Percentiles rank a stretch among this genome's conserved stretches.
phyloP scores from a whole-genome alignment of 1,140 invertebrate genomes.

The Alviniconcha marisindica region DNA sequence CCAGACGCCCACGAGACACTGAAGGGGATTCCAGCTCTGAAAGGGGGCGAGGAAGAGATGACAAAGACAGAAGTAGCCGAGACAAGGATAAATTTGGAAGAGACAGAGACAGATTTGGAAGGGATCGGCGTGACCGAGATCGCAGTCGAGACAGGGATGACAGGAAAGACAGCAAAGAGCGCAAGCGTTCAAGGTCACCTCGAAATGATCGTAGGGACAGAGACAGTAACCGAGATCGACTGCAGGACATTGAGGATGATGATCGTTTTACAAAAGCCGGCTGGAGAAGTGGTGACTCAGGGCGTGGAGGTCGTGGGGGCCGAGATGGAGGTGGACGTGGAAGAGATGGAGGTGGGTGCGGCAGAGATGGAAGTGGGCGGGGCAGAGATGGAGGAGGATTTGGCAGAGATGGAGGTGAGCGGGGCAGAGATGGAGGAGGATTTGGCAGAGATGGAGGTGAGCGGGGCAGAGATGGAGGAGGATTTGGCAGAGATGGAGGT shows the following conservation, averaged over 20 bases:
- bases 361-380: no score
- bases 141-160: constrained; percentile 42
- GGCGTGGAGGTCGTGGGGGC: not conserved
- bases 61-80: constrained; percentile 54
- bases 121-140: constrained; percentile 9
- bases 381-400: no score
- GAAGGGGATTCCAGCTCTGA: not conserved
- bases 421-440: not conserved
- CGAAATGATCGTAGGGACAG: constrained; percentile 21
- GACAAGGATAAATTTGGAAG: constrained; percentile 23
- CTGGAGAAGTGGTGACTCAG: constrained; percentile 48
- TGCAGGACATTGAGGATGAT: constrained; percentile 32
- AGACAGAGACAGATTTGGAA: constrained; percentile 28
- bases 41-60: constrained; percentile 41
- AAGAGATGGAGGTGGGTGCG: no score
- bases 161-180: constrained; percentile 39
- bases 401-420: no score
- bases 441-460: no score
- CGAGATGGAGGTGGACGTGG: no score
- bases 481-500: not conserved
- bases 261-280: constrained; percentile 41
- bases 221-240: constrained; percentile 14
- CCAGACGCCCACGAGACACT: not conserved
- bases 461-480: no score
- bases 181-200: constrained; percentile 33